Base-by-base conservation (phyloP, 1,140 invertebrate species). In the Drosophila elegans region DNA sequence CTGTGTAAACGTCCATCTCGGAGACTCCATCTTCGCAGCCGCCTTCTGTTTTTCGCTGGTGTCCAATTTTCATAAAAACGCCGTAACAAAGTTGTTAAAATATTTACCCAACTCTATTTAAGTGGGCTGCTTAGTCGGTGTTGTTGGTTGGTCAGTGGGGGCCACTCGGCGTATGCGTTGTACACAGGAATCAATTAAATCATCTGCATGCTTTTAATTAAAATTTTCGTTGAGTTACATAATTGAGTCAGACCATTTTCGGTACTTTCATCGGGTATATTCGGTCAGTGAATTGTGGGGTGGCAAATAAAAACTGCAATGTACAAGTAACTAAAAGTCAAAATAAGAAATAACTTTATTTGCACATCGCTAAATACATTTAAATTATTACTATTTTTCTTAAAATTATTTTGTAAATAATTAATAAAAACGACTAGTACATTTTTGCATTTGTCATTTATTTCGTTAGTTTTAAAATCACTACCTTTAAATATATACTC, bases 51-150 rank as follows among this genome's bases (percentile, higher is more conserved):
- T 64, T 71, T 51, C 12, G 51, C 44, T 34, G n/a, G 13, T 21
- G 38, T 45, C 41, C 81, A 85, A 73, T 84, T 84, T 84, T 85
- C 76, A 63, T 80, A 84, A 84, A 84, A 84, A 42, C 55, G 67
- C 66, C 75, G 64, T 68, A 88, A 79, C 78, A 88, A 81, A 88
- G 78, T 82, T 86, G 79, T 88, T 75, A 82, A 82, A 86, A 86
- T 88, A 88, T 86, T 86, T 88, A 71, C 54, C 72, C 66, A 77
- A 63, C 64, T 71, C 44, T 38, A 11, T 41, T 52, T 57, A 72
- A 72, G 68, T 72, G 68, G 68, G 39, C 44, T 72, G 36, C 66
- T 72, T 83, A 74, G 72, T 46, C 46, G 27, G 41, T 46, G 60
- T 48, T 36, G 27, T 48, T 36, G 27, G 9, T 12, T 34, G 64